Conservation (phyloP, 1,140 invertebrate species). For the Microplitis mediator region DNA sequence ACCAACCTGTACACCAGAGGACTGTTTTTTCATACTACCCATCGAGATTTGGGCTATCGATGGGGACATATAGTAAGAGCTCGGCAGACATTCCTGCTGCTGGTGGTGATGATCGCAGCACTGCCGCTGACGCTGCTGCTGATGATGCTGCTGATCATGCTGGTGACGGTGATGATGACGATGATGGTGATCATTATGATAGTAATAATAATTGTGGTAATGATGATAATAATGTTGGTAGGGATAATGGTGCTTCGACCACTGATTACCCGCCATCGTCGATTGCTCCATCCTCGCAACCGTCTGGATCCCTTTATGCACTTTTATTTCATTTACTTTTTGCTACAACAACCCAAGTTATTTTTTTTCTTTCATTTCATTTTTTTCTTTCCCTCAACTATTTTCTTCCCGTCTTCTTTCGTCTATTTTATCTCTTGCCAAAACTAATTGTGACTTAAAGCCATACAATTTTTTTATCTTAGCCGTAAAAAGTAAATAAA, state of each 20-base stretch:
- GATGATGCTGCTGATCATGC: conserved; percentile 32
- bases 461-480: neutral
- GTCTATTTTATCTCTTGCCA: neutral
- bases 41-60: conserved; percentile 59
- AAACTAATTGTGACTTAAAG: neutral
- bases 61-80: conserved; percentile 58
- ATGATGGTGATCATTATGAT: conserved; percentile 50
- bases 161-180: conserved; percentile 48
- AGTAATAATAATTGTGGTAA: conserved; percentile 31
- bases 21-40: conserved; percentile 58
- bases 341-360: conserved; percentile 51
- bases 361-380: conserved; percentile 32
- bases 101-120: conserved; percentile 43
- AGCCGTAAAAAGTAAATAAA: neutral
- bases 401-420: neutral
- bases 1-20: conserved; percentile 62
- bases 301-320: conserved; percentile 53
- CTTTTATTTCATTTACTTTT: conserved; percentile 60
- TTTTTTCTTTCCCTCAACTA: neutral
- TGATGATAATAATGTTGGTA: conserved; percentile 47
- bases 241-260: conserved; percentile 58
- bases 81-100: conserved; percentile 54
- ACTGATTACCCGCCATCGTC: conserved; percentile 53
- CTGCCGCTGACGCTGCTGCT: conserved; percentile 37
- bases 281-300: conserved; percentile 51